Conservation (phyloP, 1,140 invertebrate species). For the Tetraneura akinire region DNA sequence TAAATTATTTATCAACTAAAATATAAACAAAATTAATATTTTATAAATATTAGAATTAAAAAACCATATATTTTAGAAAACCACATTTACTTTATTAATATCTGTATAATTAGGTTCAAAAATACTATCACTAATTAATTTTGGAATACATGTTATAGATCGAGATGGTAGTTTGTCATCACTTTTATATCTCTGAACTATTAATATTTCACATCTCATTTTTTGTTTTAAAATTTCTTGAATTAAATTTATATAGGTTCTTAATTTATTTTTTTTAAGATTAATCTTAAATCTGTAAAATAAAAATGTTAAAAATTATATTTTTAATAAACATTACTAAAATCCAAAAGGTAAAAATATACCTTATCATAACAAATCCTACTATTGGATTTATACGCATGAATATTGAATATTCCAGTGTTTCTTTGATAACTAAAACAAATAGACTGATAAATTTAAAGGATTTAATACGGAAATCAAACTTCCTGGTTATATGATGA, state of each 20-base stretch:
- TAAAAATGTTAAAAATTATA: neutral
- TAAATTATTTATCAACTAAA: constrained; percentile 9
- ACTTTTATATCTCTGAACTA: constrained; percentile 27
- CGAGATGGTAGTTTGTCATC: neutral
- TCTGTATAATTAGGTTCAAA: constrained; percentile 12
- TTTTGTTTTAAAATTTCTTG: constrained; percentile 5
- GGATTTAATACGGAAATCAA: constrained; percentile 15
- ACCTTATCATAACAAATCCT: neutral
- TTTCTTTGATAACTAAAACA: neutral
- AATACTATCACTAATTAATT: constrained; percentile 12
- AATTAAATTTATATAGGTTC: constrained; percentile 10
- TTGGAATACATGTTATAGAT: neutral
- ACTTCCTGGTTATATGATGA: constrained; percentile 26
- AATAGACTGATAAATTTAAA: constrained; percentile 30
- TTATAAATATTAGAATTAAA: neutral
- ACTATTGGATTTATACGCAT: neutral
- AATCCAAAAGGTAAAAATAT: neutral
- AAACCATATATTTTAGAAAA: neutral
- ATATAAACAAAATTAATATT: constrained; percentile 3
- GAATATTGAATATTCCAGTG: constrained; percentile 21
- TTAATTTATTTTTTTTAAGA: constrained; percentile 37
- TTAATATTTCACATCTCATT: neutral
- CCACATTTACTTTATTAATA: neutral
- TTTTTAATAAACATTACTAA: no score
- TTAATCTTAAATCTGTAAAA: constrained; percentile 28